Evolutionary conservation across 2,113 vertebrate species (phyloP).

Genomic region (Zingel zingel): DNA sequence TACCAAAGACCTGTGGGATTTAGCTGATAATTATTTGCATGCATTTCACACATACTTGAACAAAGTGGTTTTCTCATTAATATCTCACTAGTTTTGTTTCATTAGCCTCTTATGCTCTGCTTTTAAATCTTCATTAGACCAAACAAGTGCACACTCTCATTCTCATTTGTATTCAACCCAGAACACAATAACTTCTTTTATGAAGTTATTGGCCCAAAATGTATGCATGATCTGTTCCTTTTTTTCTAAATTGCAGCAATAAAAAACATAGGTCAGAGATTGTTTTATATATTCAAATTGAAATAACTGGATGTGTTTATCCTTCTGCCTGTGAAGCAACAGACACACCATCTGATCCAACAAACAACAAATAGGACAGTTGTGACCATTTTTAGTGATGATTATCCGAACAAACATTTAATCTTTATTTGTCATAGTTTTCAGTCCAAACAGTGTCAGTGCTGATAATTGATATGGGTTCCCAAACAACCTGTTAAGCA

Average conservation of each 20-base stretch:
- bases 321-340: background rate
- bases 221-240: background rate
- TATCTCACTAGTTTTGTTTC: slow-evolving; percentile 38
- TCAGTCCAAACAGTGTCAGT: background rate
- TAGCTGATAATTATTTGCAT: slow-evolving; percentile 45
- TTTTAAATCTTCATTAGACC: slow-evolving; percentile 55
- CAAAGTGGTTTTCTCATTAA: slow-evolving; percentile 49
- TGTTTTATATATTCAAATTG: background rate
- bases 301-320: background rate
- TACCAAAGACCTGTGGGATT: slow-evolving; percentile 39
- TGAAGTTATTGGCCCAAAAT: slow-evolving; percentile 24
- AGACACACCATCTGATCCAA: background rate
- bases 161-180: slow-evolving; percentile 37
- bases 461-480: background rate
- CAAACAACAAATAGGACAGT: background rate
- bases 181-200: slow-evolving; percentile 3
- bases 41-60: slow-evolving; percentile 56
- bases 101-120: slow-evolving; percentile 24
- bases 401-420: background rate
- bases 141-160: slow-evolving; percentile 39
- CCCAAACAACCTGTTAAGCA: background rate
- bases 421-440: background rate
- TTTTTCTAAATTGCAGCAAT: background rate
- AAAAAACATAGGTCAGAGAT: background rate
- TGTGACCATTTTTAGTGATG: background rate